phyloP scores from a whole-genome alignment of 2,113 vertebrate genomes.

The Willisornis vidua region DNA sequence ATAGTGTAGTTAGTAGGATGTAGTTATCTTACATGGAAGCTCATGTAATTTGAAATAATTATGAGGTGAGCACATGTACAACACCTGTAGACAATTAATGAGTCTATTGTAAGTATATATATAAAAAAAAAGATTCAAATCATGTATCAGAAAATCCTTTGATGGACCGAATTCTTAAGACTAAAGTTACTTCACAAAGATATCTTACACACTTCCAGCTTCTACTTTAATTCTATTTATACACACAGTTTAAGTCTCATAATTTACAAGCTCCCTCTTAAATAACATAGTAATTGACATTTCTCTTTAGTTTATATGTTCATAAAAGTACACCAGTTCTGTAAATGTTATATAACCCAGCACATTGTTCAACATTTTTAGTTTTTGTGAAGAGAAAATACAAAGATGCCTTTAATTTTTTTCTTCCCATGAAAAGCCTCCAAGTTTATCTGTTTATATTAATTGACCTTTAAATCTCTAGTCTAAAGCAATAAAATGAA shows the following conservation, averaged over 20 bases:
- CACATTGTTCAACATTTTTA: background rate
- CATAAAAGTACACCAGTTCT: background rate
- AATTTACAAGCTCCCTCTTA: background rate
- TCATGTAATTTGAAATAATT: conserved; percentile 19
- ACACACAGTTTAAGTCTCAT: background rate
- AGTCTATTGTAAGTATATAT: background rate
- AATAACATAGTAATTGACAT: background rate
- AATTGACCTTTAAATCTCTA: conserved; percentile 71
- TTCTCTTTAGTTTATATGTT: background rate
- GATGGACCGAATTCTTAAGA: background rate
- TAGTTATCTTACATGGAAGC: background rate
- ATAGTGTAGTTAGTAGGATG: background rate
- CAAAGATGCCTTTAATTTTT: background rate
- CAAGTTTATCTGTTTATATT: conserved; percentile 70
- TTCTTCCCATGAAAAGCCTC: background rate
- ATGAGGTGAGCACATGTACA: background rate
- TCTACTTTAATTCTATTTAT: background rate
- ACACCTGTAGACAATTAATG: background rate
- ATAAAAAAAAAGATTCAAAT: background rate
- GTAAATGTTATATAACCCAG: background rate
- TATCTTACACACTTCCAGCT: background rate
- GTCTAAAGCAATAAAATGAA: conserved; percentile 77
- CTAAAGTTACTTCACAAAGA: background rate
- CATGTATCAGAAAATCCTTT: background rate
- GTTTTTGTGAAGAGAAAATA: background rate